These are phyloP conservation scores for Watsonalla binaria DNA, from an alignment of 2,888 invertebrate species.

Conservation along the genomic window DNA sequence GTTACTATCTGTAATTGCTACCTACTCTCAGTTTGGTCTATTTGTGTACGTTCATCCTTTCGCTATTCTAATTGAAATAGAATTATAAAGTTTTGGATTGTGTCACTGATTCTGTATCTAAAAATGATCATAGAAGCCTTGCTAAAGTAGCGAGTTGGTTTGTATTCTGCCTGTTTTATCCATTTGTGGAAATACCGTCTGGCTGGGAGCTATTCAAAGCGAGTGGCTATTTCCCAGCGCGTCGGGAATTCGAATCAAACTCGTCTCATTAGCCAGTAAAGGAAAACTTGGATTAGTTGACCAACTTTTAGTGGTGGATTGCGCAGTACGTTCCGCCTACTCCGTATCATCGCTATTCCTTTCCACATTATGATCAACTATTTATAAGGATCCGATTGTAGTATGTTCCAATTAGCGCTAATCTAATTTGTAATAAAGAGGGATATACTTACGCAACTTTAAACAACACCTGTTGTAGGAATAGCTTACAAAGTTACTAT, in stretches of 20 bases:
- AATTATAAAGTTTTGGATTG: not conserved
- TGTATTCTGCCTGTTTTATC: conserved; percentile 13
- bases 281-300: conserved; percentile 78
- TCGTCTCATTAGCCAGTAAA: conserved; percentile 74
- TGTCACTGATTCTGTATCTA: too few species aligned
- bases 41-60: not conserved
- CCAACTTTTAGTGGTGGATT: conserved; percentile 59
- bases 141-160: not conserved
- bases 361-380: not conserved
- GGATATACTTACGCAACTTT: too few species aligned
- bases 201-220: conserved; percentile 32
- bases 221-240: conserved; percentile 44
- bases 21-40: not conserved
- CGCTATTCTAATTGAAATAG: not conserved
- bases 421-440: not conserved
- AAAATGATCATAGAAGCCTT: too few species aligned
- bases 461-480: too few species aligned
- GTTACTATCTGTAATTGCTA: not conserved
- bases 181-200: conserved; percentile 13
- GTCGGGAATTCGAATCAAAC: conserved; percentile 70
- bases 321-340: conserved; percentile 40
- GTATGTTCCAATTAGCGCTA: not conserved
- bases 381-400: not conserved
- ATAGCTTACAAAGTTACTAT: too few species aligned
- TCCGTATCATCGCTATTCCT: conserved; percentile 11